These are phyloP conservation scores for Junonia oenone DNA, from an alignment of 2,888 invertebrate species.

Conservation along the genomic window DNA sequence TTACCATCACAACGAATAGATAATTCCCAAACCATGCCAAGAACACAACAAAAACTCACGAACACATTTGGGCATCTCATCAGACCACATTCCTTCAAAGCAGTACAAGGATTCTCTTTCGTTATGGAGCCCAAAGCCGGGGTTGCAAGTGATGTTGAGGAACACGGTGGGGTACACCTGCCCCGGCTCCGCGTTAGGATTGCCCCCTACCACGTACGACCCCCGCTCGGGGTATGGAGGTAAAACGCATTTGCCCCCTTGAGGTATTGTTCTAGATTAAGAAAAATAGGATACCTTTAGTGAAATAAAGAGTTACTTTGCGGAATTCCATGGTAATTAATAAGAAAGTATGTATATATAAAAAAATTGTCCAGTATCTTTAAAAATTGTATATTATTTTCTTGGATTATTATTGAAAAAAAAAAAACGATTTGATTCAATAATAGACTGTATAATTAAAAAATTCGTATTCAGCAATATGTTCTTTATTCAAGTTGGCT, in stretches of 20 bases:
- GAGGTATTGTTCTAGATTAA: constrained; percentile 11
- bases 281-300: neutral
- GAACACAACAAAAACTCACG: no score
- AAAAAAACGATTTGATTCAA: no score
- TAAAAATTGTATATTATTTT: no score
- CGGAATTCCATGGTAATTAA: no score
- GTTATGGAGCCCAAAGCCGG: constrained; percentile 42
- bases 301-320: neutral
- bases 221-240: constrained; percentile 52
- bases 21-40: no score
- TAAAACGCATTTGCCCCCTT: constrained; percentile 42
- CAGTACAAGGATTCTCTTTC: constrained; percentile 35
- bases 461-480: no score
- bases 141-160: constrained; percentile 46
- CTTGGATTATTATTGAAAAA: no score
- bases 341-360: no score
- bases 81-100: constrained; percentile 43
- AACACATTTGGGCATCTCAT: constrained; percentile 34
- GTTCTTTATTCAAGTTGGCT: no score
- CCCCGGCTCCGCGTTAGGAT: constrained; percentile 39
- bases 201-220: constrained; percentile 38
- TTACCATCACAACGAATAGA: no score
- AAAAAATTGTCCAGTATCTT: no score
- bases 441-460: no score
- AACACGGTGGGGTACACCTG: constrained; percentile 36